Evolutionary conservation across 2,888 invertebrate species (phyloP).

Genomic region (Lithosia quadra): DNA sequence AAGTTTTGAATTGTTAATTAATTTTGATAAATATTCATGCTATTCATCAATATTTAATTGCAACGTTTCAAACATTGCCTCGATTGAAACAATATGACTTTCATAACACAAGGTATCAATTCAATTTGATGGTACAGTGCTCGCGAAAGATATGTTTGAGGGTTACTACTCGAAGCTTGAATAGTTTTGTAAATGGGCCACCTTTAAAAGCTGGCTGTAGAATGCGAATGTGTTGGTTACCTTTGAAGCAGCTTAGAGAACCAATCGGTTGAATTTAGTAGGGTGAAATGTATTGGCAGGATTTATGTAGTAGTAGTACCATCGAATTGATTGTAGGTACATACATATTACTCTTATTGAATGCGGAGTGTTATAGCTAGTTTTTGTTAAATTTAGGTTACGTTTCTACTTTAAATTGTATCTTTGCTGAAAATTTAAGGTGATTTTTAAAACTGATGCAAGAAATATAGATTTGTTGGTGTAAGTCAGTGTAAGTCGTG

Average conservation of each 20-base stretch:
- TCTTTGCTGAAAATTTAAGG: not conserved
- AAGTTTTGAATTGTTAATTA: conserved; percentile 17
- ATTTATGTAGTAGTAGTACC: conserved; percentile 20
- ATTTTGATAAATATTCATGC: conserved; percentile 12
- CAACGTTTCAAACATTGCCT: not conserved
- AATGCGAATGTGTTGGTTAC: conserved; percentile 33
- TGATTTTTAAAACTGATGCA: no score
- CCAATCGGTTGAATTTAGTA: conserved; percentile 20
- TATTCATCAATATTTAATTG: conserved; percentile 6
- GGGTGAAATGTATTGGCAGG: conserved; percentile 22
- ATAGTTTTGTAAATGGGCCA: conserved; percentile 31
- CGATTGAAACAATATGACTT: not conserved
- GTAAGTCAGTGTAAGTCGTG: no score
- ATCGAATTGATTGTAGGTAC: conserved; percentile 11
- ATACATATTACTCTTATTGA: not conserved
- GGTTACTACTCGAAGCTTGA: conserved; percentile 26
- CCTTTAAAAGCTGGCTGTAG: conserved; percentile 16
- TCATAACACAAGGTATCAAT: conserved; percentile 18
- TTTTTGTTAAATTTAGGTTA: not conserved
- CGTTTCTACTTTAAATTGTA: not conserved
- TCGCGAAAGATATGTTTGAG: conserved; percentile 20
- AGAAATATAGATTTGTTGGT: no score
- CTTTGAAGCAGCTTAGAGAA: conserved; percentile 27
- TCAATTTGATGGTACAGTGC: conserved; percentile 41
- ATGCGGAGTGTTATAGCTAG: not conserved